These are phyloP conservation scores for Nycteola revayana DNA, from an alignment of 2,888 invertebrate genomes.

Conservation along the genomic window DNA sequence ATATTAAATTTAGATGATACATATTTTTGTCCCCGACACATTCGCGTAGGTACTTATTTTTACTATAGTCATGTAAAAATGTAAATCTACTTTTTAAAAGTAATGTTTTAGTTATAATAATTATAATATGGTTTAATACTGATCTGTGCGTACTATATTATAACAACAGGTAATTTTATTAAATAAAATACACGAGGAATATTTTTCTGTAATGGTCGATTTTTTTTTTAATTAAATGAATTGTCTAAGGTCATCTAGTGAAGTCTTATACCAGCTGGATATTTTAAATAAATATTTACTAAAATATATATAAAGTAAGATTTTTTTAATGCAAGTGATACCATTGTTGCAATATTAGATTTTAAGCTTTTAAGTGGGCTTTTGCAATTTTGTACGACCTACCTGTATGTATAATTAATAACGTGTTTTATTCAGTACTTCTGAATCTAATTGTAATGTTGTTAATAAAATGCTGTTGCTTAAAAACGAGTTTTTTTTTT, in stretches of 20 bases:
- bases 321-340: slow-evolving; percentile 72
- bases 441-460: slow-evolving; percentile 57
- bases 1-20: slow-evolving; percentile 54
- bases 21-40: slow-evolving; percentile 25
- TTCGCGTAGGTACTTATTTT: slow-evolving; percentile 47
- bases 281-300: background rate
- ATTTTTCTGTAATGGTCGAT: no score
- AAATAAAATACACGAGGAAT: no score
- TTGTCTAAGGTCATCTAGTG: no score
- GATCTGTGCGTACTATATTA: no score
- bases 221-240: no score
- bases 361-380: slow-evolving; percentile 56
- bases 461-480: slow-evolving; percentile 79
- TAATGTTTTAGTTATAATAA: slow-evolving; percentile 28
- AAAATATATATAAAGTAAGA: slow-evolving; percentile 25
- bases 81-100: slow-evolving; percentile 51
- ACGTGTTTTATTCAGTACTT: slow-evolving; percentile 38
- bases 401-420: slow-evolving; percentile 34
- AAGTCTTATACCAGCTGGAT: background rate
- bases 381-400: slow-evolving; percentile 50
- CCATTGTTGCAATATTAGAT: slow-evolving; percentile 77
- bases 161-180: no score
- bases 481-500: slow-evolving; percentile 24
- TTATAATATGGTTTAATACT: slow-evolving; percentile 25
- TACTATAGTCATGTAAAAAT: slow-evolving; percentile 59